These are phyloP conservation scores for Galbula dea DNA, from an alignment of 2,113 vertebrate genomes.

Conservation along the genomic window DNA sequence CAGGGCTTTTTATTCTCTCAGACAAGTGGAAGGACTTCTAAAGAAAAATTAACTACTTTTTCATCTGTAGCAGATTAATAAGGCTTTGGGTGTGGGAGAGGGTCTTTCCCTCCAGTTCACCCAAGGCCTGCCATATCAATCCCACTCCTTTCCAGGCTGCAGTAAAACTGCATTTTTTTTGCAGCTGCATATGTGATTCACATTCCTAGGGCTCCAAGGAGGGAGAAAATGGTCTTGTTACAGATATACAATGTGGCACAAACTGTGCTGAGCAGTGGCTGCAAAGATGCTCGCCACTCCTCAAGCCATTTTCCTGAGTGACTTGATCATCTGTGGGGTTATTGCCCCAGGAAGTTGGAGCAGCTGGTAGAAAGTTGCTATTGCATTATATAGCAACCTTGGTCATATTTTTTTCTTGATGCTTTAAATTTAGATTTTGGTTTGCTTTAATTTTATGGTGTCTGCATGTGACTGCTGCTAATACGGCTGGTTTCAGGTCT, in stretches of 20 bases:
- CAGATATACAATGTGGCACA: background rate
- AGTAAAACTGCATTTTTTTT: background rate
- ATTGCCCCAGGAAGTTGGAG: background rate
- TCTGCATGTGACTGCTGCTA: background rate
- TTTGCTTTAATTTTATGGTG: slow-evolving; percentile 9
- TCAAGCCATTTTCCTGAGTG: background rate
- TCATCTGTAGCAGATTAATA: slow-evolving; percentile 37
- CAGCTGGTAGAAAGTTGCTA: background rate
- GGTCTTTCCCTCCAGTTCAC: background rate
- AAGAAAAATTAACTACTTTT: slow-evolving; percentile 56
- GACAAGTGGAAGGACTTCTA: slow-evolving; percentile 31
- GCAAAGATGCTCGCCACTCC: background rate
- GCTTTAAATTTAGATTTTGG: background rate
- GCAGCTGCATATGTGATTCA: slow-evolving; percentile 6
- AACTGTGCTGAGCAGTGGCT: background rate
- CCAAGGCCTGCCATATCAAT: background rate
- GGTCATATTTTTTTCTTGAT: background rate
- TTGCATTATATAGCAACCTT: background rate
- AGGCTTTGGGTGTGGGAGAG: background rate
- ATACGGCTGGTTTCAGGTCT: background rate
- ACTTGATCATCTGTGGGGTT: background rate
- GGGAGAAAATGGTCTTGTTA: slow-evolving; percentile 1
- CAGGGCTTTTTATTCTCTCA: slow-evolving; percentile 1
- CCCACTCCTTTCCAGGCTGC: background rate
- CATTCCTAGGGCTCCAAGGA: background rate